Evolutionary conservation across 2,113 vertebrate species (phyloP).

Genomic region (Carettochelys insculpta): DNA sequence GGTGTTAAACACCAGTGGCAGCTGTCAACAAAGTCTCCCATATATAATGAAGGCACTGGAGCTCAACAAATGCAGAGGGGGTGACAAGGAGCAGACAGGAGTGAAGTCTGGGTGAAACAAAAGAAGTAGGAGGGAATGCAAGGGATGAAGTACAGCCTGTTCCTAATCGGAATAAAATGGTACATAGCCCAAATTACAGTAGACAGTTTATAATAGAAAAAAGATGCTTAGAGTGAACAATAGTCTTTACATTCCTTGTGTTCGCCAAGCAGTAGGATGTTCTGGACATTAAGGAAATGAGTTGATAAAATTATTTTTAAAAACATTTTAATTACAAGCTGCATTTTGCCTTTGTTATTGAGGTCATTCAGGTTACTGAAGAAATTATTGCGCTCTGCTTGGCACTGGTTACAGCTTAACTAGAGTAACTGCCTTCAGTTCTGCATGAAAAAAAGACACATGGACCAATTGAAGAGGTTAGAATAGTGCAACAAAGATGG

Average conservation of each 20-base stretch:
- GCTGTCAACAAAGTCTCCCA: background rate
- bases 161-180: conserved; percentile 53
- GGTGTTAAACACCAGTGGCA: conserved; percentile 26
- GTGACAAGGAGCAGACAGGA: background rate
- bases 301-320: conserved; percentile 71
- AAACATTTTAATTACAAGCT: conserved; percentile 71
- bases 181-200: conserved; percentile 23
- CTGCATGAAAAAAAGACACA: conserved; percentile 3
- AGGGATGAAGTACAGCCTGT: conserved; percentile 41
- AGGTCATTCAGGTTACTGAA: conserved; percentile 73
- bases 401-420: conserved; percentile 70
- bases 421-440: conserved; percentile 58
- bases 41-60: background rate
- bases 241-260: conserved; percentile 52
- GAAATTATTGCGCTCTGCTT: conserved; percentile 76
- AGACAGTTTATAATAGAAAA: conserved; percentile 14
- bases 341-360: conserved; percentile 74
- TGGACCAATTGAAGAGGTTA: conserved; percentile 60
- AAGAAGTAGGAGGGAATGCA: background rate
- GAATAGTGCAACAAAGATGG: conserved; percentile 48
- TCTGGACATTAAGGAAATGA: conserved; percentile 68
- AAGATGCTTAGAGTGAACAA: conserved; percentile 51
- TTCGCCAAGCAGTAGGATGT: conserved; percentile 56
- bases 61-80: conserved; percentile 32
- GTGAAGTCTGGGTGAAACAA: conserved; percentile 56